Conservation (phyloP, 64 coral and sea anemone species). For the Acropora tenuis region DNA sequence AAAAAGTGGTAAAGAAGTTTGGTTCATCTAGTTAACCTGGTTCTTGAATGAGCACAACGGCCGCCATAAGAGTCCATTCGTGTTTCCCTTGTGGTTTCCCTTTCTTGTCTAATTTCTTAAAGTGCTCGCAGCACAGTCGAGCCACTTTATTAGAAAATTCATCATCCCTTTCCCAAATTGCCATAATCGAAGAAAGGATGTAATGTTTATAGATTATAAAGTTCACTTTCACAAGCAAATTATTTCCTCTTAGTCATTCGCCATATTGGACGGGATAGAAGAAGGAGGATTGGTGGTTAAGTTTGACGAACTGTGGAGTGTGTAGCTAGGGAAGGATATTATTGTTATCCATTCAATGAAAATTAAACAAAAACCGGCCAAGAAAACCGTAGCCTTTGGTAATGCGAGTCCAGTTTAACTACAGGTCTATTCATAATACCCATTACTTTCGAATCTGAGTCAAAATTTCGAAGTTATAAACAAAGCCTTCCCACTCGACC, state of each 20-base stretch:
- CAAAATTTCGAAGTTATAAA: too few species aligned
- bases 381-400: too few species aligned
- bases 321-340: neutral
- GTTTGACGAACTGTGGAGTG: neutral
- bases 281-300: neutral
- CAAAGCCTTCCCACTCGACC: neutral
- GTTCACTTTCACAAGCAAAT: neutral
- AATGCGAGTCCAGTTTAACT: too few species aligned
- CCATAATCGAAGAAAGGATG: neutral
- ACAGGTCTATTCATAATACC: too few species aligned
- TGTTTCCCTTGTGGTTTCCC: slow-evolving; percentile 77
- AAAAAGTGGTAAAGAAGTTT: neutral
- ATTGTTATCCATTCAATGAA: too few species aligned
- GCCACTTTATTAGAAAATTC: slow-evolving; percentile 67
- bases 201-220: too few species aligned
- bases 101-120: slow-evolving; percentile 79
- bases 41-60: slow-evolving; percentile 71
- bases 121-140: slow-evolving; percentile 68
- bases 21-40: slow-evolving; percentile 7
- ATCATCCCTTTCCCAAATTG: slow-evolving; percentile 52
- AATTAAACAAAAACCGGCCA: too few species aligned
- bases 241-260: neutral
- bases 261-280: slow-evolving; percentile 50
- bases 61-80: slow-evolving; percentile 92
- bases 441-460: neutral